Conservation (phyloP, 2,113 vertebrate species). For the Herpetotheres cachinnans region DNA sequence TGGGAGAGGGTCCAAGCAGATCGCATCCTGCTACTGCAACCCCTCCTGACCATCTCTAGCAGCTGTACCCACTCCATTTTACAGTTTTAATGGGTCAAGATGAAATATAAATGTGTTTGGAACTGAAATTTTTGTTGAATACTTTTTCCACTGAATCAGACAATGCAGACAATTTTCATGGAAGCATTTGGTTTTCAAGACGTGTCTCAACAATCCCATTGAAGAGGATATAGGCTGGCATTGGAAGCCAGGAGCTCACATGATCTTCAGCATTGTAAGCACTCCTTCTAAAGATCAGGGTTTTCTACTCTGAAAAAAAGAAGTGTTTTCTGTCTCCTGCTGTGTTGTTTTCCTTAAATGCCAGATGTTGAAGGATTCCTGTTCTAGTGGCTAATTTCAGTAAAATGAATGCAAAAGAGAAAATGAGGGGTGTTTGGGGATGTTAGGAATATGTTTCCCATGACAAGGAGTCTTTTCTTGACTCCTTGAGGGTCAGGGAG, state of each 20-base stretch:
- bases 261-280: not conserved
- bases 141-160: not conserved
- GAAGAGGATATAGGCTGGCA: not conserved
- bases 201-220: not conserved
- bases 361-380: not conserved
- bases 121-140: not conserved
- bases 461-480: not conserved
- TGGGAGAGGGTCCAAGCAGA: not conserved
- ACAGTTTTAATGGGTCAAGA: not conserved
- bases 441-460: not conserved
- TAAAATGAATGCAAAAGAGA: not conserved
- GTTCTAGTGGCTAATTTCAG: not conserved
- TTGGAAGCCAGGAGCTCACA: not conserved
- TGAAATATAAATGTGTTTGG: not conserved
- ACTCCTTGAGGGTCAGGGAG: no score
- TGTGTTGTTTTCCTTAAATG: not conserved
- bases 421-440: not conserved
- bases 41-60: not conserved
- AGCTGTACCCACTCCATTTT: not conserved
- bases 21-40: not conserved
- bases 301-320: not conserved
- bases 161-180: not conserved
- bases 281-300: not conserved
- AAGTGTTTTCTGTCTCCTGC: not conserved
- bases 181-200: not conserved